Evolutionary conservation across 2,888 invertebrate genomes (phyloP).

Genomic region (Frankliniella intonsa): DNA sequence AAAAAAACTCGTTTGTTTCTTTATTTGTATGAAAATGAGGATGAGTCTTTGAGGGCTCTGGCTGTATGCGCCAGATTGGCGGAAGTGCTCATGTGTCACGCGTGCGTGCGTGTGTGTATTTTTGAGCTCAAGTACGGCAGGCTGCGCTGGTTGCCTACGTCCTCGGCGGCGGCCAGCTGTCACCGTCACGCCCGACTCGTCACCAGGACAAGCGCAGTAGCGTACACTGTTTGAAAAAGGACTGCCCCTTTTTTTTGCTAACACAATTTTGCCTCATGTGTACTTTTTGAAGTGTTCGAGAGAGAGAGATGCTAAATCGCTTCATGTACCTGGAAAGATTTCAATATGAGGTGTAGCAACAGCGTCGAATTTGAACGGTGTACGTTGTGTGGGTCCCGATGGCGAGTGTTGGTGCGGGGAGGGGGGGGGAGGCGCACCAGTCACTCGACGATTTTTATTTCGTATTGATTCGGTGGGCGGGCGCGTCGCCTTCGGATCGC

Average conservation of each 20-base stretch:
- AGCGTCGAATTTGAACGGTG: not conserved
- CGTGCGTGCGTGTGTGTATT: not conserved
- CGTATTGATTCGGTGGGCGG: conserved; percentile 25
- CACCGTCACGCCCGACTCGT: too few species aligned
- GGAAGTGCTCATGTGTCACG: not conserved
- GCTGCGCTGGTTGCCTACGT: too few species aligned
- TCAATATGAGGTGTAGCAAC: too few species aligned
- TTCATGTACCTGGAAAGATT: too few species aligned
- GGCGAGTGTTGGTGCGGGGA: not conserved
- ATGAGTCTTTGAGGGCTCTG: not conserved
- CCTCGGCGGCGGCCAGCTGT: too few species aligned
- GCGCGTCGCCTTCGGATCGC: not conserved
- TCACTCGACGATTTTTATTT: conserved; percentile 23
- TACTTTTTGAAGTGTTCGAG: too few species aligned
- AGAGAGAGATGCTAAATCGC: too few species aligned
- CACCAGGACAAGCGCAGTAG: too few species aligned
- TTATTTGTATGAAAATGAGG: not conserved
- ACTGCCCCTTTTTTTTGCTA: too few species aligned
- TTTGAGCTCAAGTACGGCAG: too few species aligned
- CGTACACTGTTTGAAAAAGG: too few species aligned
- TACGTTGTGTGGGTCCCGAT: not conserved
- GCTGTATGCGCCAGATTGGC: not conserved
- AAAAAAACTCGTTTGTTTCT: not conserved
- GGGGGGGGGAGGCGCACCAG: not conserved
- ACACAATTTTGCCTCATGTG: too few species aligned